Conservation (phyloP, 2,113 vertebrate species). For the Melanerpes formicivorus region DNA sequence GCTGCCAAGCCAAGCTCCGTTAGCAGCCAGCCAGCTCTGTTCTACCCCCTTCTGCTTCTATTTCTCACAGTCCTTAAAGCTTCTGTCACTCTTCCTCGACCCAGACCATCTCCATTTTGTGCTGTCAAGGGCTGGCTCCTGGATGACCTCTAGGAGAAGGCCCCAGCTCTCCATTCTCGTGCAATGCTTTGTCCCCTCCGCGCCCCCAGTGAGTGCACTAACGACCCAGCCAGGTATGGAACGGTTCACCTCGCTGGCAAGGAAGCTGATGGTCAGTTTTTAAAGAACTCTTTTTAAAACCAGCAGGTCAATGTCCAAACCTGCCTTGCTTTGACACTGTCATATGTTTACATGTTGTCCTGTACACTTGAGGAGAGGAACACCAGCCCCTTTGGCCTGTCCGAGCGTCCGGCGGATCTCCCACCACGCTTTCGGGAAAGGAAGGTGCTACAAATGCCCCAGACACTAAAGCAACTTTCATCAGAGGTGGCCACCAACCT, state of each 20-base stretch:
- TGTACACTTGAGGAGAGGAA: conserved; percentile 69
- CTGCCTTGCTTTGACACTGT: conserved; percentile 63
- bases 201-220: conserved; percentile 34
- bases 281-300: conserved; percentile 59
- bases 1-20: conserved; percentile 18
- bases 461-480: not conserved
- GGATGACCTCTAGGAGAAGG: not conserved
- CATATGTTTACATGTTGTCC: conserved; percentile 73
- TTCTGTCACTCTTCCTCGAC: conserved; percentile 36
- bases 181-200: conserved; percentile 59
- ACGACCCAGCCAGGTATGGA: conserved; percentile 14
- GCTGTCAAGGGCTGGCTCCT: conserved; percentile 38
- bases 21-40: conserved; percentile 53
- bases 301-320: conserved; percentile 35
- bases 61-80: conserved; percentile 55
- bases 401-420: not conserved
- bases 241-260: conserved; percentile 10
- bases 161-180: not conserved
- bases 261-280: conserved; percentile 46
- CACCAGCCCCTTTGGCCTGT: not conserved
- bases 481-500: not conserved
- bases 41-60: conserved; percentile 45
- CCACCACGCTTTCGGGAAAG: not conserved
- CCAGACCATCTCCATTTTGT: conserved; percentile 4
- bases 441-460: not conserved